Evolutionary conservation across 2,888 invertebrate species (phyloP).

Genomic region (Volucella inflata): DNA sequence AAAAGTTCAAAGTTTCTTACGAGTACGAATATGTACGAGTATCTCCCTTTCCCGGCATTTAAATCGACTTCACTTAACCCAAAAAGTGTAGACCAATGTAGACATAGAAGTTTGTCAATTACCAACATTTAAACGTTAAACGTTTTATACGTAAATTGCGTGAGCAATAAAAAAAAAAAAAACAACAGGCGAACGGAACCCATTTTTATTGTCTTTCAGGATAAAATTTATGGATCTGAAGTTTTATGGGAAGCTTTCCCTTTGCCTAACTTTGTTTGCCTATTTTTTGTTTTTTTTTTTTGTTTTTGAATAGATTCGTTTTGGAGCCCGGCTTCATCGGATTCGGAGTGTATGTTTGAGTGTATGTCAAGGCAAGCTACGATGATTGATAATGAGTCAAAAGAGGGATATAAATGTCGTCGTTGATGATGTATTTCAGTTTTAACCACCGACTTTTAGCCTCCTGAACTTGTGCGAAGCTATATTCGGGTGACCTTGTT

Average conservation of each 20-base stretch:
- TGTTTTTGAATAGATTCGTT: constrained; percentile 57
- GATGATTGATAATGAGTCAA: constrained; percentile 72
- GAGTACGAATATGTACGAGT: no score
- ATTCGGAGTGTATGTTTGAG: constrained; percentile 10
- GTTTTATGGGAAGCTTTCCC: constrained; percentile 59
- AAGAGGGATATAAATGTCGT: constrained; percentile 70
- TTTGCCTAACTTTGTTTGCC: constrained; percentile 13
- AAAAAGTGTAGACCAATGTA: constrained; percentile 43
- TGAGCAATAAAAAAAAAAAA: constrained; percentile 63
- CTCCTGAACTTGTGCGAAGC: neutral
- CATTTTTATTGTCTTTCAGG: constrained; percentile 69
- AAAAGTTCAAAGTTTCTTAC: constrained; percentile 58
- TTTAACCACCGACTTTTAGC: neutral
- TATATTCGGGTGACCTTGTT: constrained; percentile 53
- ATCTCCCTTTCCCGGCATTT: constrained; percentile 38
- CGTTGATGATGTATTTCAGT: constrained; percentile 65
- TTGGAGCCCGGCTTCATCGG: neutral
- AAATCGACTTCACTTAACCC: constrained; percentile 66
- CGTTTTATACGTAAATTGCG: constrained; percentile 75
- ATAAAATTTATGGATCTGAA: constrained; percentile 63
- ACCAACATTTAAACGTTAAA: constrained; percentile 72
- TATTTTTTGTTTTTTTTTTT: neutral
- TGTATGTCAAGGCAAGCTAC: constrained; percentile 56
- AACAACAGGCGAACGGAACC: constrained; percentile 29
- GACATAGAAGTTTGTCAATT: constrained; percentile 67